These are phyloP conservation scores for Aphyosemion australe DNA, from an alignment of 2,113 vertebrate genomes.

Conservation along the genomic window DNA sequence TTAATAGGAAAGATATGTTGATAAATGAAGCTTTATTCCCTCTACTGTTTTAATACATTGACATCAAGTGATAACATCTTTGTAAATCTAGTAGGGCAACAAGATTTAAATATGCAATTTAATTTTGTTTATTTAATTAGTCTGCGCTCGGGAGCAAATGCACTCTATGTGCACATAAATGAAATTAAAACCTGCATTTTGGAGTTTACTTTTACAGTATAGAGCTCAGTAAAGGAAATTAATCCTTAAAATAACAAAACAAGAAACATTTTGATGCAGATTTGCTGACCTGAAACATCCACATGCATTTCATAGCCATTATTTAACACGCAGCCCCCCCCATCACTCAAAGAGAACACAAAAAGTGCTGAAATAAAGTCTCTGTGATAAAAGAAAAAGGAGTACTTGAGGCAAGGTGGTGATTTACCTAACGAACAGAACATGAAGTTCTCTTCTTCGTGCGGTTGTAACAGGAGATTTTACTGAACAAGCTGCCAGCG, in stretches of 20 bases:
- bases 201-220: neutral
- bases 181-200: neutral
- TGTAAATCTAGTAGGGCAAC: slow-evolving; percentile 39
- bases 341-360: slow-evolving; percentile 23
- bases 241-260: neutral
- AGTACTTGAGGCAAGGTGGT: slow-evolving; percentile 41
- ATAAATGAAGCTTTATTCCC: slow-evolving; percentile 47
- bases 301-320: slow-evolving; percentile 47
- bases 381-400: slow-evolving; percentile 37
- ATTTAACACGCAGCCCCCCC: slow-evolving; percentile 12
- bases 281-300: slow-evolving; percentile 34
- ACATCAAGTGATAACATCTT: slow-evolving; percentile 38
- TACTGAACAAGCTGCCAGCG: slow-evolving; percentile 63
- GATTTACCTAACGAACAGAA: slow-evolving; percentile 61
- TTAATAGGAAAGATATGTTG: slow-evolving; percentile 49
- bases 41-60: slow-evolving; percentile 22
- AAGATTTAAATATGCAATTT: slow-evolving; percentile 31
- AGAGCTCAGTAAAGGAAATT: neutral
- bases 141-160: neutral
- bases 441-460: slow-evolving; percentile 51
- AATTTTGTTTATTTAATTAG: slow-evolving; percentile 3
- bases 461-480: slow-evolving; percentile 62
- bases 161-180: neutral
- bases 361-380: slow-evolving; percentile 31
- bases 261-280: neutral